Conservation (phyloP, 2,888 invertebrate genomes). For the Nemoura dubitans region DNA sequence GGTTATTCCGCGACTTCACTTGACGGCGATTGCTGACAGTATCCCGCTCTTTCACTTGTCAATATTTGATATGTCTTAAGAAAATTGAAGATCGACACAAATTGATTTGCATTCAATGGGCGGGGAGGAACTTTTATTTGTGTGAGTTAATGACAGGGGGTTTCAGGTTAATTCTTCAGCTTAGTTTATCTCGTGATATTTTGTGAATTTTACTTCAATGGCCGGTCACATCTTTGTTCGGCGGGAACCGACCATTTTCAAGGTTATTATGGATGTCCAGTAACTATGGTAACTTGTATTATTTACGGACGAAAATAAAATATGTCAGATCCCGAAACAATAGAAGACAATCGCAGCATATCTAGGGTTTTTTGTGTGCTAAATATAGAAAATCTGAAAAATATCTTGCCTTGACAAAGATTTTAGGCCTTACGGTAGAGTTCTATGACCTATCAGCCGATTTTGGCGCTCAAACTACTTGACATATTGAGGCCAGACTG, state of each 20-base stretch:
- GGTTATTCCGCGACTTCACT: conserved; percentile 34
- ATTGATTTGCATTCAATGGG: neutral
- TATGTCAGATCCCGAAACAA: neutral
- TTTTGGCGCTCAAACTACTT: conserved; percentile 4
- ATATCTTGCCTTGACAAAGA: neutral
- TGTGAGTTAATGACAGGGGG: neutral
- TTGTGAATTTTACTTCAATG: neutral
- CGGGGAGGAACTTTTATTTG: neutral
- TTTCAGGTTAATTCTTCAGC: neutral
- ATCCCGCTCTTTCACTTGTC: conserved; percentile 37
- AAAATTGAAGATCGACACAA: neutral
- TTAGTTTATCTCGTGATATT: neutral
- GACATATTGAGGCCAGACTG: neutral
- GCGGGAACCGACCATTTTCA: conserved; percentile 51
- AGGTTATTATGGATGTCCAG: conserved; percentile 51
- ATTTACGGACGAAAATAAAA: neutral
- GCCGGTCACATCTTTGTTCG: conserved; percentile 47
- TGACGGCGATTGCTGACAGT: conserved; percentile 29
- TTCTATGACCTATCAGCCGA: neutral
- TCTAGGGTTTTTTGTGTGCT: neutral
- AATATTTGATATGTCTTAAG: neutral
- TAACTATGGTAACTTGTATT: conserved; percentile 50
- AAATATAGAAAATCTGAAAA: neutral
- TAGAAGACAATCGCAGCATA: neutral
- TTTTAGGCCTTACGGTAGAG: neutral